Conservation (phyloP, 2,888 invertebrate species). For the Ischnura elegans region DNA sequence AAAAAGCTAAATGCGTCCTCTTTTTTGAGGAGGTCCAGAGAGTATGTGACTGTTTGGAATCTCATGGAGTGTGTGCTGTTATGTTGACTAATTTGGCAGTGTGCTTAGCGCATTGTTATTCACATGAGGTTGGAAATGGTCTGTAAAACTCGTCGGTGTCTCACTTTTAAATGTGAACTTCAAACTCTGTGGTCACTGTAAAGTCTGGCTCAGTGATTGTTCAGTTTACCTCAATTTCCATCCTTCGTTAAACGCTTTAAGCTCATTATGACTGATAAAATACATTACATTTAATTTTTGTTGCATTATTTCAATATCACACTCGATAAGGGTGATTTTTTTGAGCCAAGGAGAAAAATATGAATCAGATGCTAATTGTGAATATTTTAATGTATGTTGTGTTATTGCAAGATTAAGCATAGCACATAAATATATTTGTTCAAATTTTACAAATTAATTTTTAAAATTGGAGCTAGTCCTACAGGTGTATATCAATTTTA, state of each 20-base stretch:
- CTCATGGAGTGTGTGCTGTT: constrained; percentile 6
- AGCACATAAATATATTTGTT: constrained; percentile 44
- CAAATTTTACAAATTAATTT: constrained; percentile 45
- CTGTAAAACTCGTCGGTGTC: constrained; percentile 28
- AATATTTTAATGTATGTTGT: constrained; percentile 49
- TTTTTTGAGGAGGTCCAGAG: neutral
- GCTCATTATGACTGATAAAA: constrained; percentile 32
- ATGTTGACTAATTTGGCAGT: constrained; percentile 41
- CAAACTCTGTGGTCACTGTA: constrained; percentile 32
- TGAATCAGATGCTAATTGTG: constrained; percentile 46
- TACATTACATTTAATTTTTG: constrained; percentile 62
- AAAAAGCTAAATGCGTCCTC: constrained; percentile 24
- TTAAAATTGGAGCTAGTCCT: constrained; percentile 58
- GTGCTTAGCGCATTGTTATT: constrained; percentile 21
- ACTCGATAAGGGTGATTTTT: constrained; percentile 1
- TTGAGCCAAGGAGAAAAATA: neutral
- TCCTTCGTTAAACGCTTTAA: constrained; percentile 39
- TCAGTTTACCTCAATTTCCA: constrained; percentile 29
- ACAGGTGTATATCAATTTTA: constrained; percentile 54
- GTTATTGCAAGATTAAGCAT: constrained; percentile 49
- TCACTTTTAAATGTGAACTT: constrained; percentile 54
- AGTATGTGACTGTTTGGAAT: neutral
- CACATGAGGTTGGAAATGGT: constrained; percentile 48
- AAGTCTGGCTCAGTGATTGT: constrained; percentile 39
- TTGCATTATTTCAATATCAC: constrained; percentile 39